Conservation (phyloP, 64 coral and sea anemone genomes). For the Pocillopora damicornis region DNA sequence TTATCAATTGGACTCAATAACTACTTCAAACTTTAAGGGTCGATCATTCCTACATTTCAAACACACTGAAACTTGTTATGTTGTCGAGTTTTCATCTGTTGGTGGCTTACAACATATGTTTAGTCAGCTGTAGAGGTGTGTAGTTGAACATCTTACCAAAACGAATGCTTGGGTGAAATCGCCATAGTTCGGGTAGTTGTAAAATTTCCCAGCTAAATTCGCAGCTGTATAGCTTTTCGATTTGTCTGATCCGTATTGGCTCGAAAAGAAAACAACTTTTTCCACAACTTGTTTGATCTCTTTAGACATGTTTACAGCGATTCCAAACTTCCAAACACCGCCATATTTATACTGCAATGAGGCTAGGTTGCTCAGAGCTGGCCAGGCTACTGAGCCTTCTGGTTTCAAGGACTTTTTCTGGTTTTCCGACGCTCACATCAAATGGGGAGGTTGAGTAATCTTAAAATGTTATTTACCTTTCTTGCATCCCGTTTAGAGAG, state of each 20-base stretch:
- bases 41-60: too few species aligned
- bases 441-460: neutral
- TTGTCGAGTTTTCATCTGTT: too few species aligned
- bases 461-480: neutral
- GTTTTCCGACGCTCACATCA: neutral
- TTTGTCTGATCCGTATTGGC: slow-evolving; percentile 73
- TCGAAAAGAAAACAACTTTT: slow-evolving; percentile 72
- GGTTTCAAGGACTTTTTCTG: neutral
- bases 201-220: slow-evolving; percentile 63
- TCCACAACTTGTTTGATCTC: slow-evolving; percentile 41
- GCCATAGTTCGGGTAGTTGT: slow-evolving; percentile 86
- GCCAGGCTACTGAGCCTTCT: slow-evolving; percentile 15
- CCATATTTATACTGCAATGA: neutral
- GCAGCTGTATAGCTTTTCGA: slow-evolving; percentile 61
- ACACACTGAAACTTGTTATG: too few species aligned
- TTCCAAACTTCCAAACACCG: neutral
- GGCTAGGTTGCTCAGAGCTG: neutral
- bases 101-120: too few species aligned
- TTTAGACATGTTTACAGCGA: too few species aligned
- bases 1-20: too few species aligned
- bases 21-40: too few species aligned
- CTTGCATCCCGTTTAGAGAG: neutral
- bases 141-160: slow-evolving; percentile 41
- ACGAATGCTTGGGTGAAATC: slow-evolving; percentile 92
- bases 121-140: too few species aligned